Evolutionary conservation across 2,888 invertebrate genomes (phyloP), one percentile per base, ranked within the genome.

Genomic region (Aradus depressus): DNA sequence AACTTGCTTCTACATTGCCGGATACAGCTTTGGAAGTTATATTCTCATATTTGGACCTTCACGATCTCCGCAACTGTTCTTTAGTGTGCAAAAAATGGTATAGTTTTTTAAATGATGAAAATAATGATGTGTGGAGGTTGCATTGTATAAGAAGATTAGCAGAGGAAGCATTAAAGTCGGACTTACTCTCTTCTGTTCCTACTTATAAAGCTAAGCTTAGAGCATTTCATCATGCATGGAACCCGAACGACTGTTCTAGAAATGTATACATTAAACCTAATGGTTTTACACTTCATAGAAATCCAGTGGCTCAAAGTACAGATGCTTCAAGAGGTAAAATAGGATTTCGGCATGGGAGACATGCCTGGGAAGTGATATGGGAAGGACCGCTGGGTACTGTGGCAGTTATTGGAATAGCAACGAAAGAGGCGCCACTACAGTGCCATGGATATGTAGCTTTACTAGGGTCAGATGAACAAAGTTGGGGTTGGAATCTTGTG

Each of bases 401-500:
- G 19, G 97, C 97, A 37, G 95, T 97, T 37, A 84, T 98, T 64
- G 97, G 92, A 32, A 83, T 95, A 63, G 88, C 93, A 39, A 93
- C 93, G 1, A 89, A 87, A 72, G 91, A 96, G 65, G 92, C 96
- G 8, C 79, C 89, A 32, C 72, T 96, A 56, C 89, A 96, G 67
- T 89, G 90, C 68, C 89, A 86, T 63, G 96, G 97, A 50, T 98
- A 98, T 73, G 86, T 95, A 44, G 88, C 95, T 6, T 72, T 98
- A 53, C 72, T 97, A 57, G 97, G 97, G 25, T 86, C 89, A 4
- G 93, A 97, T 72, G 90, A 92, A 67, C 87, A 96, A 68, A 95
- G 93, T 64, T 98, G 97, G 97, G 97, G 97, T 12, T 98, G 97
- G 97, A 97, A 97, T 76, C 76, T 98, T 62, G 96, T 97, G 44